Evolutionary conservation across 2,797 vertebrate genomes (phyloP), one percentile per base, ranked within the genome.

Genomic region (Rhynchonycteris naso): DNA sequence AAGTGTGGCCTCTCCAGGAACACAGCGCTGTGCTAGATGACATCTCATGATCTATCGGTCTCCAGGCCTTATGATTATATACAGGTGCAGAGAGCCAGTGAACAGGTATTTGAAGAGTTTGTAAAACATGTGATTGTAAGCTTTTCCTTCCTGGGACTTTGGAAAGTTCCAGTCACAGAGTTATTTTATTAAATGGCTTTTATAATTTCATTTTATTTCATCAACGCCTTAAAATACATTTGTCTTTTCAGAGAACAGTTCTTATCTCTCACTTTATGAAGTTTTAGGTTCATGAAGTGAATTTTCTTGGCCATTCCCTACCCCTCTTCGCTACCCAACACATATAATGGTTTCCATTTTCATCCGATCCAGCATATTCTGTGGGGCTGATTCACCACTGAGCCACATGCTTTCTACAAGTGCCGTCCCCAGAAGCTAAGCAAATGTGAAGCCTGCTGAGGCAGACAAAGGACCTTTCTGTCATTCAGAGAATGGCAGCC

Each of bases 231-330:
- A 65, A 88, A 86, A 85, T 83, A 79, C 69, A 94, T 50, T 19
- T 58, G 1, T 82, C 50, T 11, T 19, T 97, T 94, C 52, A n/a
- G 76, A 96, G 87, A 75, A 78, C 38, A 85, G 26, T 58, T 91
- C 56, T n/a, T 81, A 15, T 58, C 38, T 79, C 52, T 96, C 11
- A 19, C n/a, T 61, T 94, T 15, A 63, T 78, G 76, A 80, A 90
- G 79, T 71, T 80, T 93, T 61, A 78, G n/a, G 58, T 65, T 92
- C 66, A 68, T 0, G 18, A 82, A 93, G 50, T 63, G 13, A 89
- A 76, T 84, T 84, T 96, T 89, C 65, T 94, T 91, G 90, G 78
- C 61, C 63, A 78, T 92, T 87, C 56, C 69, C 35, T 10, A 30
- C 33, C 63, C 24, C 65, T 89, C 71, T 12, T 15, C 61, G 65